Percentiles rank a stretch among this genome's conserved stretches.
Evolutionary conservation across 2,797 vertebrate genomes (phyloP).

Genomic region (Sylvilagus floridanus): DNA sequence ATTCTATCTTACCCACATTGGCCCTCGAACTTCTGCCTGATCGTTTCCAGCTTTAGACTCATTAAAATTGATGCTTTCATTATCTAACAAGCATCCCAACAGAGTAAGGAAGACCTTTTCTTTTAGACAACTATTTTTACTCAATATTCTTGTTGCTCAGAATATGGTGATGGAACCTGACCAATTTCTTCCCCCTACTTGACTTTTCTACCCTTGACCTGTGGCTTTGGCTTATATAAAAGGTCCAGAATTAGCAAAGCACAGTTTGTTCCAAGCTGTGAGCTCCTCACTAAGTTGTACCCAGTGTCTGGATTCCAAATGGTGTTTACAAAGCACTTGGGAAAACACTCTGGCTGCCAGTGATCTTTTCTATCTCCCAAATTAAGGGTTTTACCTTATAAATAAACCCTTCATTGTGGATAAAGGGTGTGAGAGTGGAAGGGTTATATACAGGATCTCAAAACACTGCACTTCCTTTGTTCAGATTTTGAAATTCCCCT

Average conservation of each 20-base stretch:
- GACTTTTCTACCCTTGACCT: not conserved
- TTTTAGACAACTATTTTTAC: slow-evolving; percentile 17
- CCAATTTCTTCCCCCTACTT: not conserved
- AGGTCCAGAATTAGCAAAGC: not conserved
- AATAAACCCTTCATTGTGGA: not conserved
- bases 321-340: slow-evolving; percentile 2
- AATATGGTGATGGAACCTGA: not conserved
- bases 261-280: not conserved
- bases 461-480: not conserved
- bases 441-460: not conserved
- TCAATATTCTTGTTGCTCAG: not conserved
- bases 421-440: not conserved
- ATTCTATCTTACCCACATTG: not conserved
- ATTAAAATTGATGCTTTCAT: not conserved
- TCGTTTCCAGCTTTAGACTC: not conserved
- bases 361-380: slow-evolving; percentile 55
- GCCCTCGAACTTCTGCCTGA: not conserved
- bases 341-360: slow-evolving; percentile 22
- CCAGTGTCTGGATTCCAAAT: not conserved
- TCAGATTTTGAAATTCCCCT: slow-evolving; percentile 39
- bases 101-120: not conserved
- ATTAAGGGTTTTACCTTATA: slow-evolving; percentile 44
- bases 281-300: not conserved
- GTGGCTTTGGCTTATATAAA: not conserved
- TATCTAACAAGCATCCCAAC: not conserved